Base-by-base conservation (phyloP, 1,140 invertebrate genomes). In the Hydropsyche tenuis region DNA sequence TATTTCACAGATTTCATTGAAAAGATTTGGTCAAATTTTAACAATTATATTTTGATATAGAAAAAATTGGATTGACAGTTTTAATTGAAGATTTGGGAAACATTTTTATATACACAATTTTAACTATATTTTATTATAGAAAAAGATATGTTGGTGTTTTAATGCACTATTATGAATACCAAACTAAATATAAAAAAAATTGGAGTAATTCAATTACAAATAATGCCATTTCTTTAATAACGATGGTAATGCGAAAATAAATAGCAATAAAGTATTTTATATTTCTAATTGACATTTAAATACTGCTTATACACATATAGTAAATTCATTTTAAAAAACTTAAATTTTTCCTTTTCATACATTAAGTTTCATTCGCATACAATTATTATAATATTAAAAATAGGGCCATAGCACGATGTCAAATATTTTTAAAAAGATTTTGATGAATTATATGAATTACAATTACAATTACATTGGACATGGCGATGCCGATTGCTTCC, bases 281-380 rank as follows among this genome's bases (percentile, higher is more conserved):
- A 60, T 14, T 27, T 12, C 56, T 60, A 60, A 60, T 60, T 60
- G 56, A 60, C 56, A 60, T 60, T 60, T 60, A 60, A 60, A 60
- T 60, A 60, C 56, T 60, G 56, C 56, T 60, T 60, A 60, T 60
- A 60, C 56, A 60, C 56, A 60, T 60, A 60, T 53, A 53, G 48
- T 53, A 53, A 53, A 53, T 53, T 53, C 48, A 53, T 53, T 53
- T 60, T 3, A 60, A 60, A 60, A 60, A 60, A 25, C 56, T 46
- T 46, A 46, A n/a, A 53, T 18, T 20, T 37, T 37, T 25, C 4
- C 18, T 23, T 60, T 60, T 60, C 56, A 60, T 12, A 60, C 56
- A 14, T 48, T 37, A 37, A 37, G 9, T 48, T 48, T 48, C 12
- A 48, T 7, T 48, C 14, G 56, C 22, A 60, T 60, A 60, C 45